Evolutionary conservation across 37 sponge, comb jelly and placozoan species (phyloP), one percentile per base, ranked within the genome.

Genomic region (Beroe ovata): DNA sequence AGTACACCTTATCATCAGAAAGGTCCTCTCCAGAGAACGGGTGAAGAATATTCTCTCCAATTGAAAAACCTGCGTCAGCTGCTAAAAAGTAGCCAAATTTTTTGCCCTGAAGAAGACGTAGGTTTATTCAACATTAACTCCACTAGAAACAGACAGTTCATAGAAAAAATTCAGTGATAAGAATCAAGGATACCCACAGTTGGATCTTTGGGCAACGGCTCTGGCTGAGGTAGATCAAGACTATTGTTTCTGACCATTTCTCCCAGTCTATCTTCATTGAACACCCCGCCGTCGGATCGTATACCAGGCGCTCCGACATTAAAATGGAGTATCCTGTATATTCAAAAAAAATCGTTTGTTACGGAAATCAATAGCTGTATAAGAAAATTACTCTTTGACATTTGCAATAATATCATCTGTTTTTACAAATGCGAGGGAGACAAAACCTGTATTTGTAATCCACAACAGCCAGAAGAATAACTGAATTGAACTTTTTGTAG

Each of bases 231-330:
- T n/a, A n/a, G n/a, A n/a, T 47, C 54, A 47, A 47, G 11, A 16
- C 11, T 11, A 6, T 47, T 47, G 11, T 47, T 11, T 11, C 11
- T 16, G 63, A 61, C 3, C 4, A 25, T 3, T 61, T 25, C 3
- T 6, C 63, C 63, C 3, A 61, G 21, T 20, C 63, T 20, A 16
- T 61, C 63, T 25, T 61, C 63, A 6, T 4, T 6, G 28, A 61
- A 61, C 3, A 61, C 63, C 63, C 63, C 63, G 63, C 63, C 63
- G 28, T 61, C 63, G 8, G 63, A 61, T 20, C 63, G 63, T 4
- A 3, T 26, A 4, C 63, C 63, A 20, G 63, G 63, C 22, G 63
- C 63, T 61, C 63, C 63, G 28, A 61, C 63, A 16, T 61, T 61
- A 61, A 61, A 61, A 16, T 61, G 63, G 3, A 61, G 22, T 4